Conservation (phyloP, 2,888 invertebrate species). For the Caenorhabditis virilis region DNA sequence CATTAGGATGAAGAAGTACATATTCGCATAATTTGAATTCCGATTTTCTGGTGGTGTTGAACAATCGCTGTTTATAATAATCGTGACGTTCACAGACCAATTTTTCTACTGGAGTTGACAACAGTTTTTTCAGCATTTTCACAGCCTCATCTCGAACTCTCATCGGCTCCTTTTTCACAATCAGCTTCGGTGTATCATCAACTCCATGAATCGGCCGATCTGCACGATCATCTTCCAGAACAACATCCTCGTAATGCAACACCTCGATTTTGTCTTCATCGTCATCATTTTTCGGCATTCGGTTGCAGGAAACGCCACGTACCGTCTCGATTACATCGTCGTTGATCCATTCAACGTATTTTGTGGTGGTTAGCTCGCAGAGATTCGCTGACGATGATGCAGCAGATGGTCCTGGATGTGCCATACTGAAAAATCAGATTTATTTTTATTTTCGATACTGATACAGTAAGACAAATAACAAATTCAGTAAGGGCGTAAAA, state of each 20-base stretch:
- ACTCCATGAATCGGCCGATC: slow-evolving; percentile 16
- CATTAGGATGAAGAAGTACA: slow-evolving; percentile 29
- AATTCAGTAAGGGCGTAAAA: too few relatives aligned
- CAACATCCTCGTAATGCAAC: slow-evolving; percentile 9
- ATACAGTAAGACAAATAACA: too few relatives aligned
- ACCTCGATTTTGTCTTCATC: background rate
- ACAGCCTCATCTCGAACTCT: slow-evolving; percentile 15
- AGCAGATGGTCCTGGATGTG: too few relatives aligned
- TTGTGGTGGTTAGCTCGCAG: too few relatives aligned
- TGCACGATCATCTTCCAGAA: slow-evolving; percentile 8
- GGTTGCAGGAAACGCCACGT: background rate
- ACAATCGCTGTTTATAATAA: slow-evolving; percentile 19
- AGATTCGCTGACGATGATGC: too few relatives aligned
- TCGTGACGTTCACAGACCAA: slow-evolving; percentile 8
- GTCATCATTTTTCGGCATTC: background rate
- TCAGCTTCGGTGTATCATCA: slow-evolving; percentile 29
- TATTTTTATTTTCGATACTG: too few relatives aligned
- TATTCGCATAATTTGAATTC: slow-evolving; percentile 16
- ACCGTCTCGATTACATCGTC: slow-evolving; percentile 8
- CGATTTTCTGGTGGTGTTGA: slow-evolving; percentile 19
- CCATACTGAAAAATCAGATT: too few relatives aligned
- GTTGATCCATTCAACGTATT: background rate
- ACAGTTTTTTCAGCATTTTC: slow-evolving; percentile 18
- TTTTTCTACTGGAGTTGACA: slow-evolving; percentile 2
- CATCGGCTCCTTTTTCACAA: slow-evolving; percentile 6